Conservation (phyloP, 1,140 invertebrate genomes). For the Zaprionus kolodkinae region DNA sequence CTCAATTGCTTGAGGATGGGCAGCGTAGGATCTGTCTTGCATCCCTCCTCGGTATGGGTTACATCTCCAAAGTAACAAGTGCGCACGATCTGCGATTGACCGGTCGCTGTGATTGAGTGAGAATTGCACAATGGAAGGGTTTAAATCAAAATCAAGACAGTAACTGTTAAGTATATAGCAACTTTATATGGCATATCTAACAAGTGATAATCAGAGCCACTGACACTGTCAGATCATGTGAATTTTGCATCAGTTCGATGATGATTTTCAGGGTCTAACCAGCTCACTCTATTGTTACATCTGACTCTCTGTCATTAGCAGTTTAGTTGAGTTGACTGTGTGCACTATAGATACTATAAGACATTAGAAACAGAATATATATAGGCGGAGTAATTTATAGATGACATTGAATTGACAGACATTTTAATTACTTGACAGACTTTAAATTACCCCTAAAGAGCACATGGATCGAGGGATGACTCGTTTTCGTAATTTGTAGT, state of each 20-base stretch:
- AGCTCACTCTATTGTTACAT: constrained; percentile 21
- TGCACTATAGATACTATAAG: constrained; percentile 5
- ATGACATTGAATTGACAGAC: constrained; percentile 14
- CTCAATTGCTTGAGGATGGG: constrained; percentile 59
- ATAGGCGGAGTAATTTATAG: constrained; percentile 49
- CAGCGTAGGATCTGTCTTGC: constrained; percentile 58
- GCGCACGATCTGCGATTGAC: constrained; percentile 60
- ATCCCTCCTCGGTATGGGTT: constrained; percentile 54
- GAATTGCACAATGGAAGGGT: not conserved
- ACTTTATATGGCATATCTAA: constrained; percentile 19
- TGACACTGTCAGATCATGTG: constrained; percentile 19
- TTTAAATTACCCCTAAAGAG: not conserved
- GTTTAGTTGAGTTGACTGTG: constrained; percentile 14
- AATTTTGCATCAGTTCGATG: constrained; percentile 14
- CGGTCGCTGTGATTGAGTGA: constrained; percentile 43
- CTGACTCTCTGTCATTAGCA: not conserved
- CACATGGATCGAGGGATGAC: not conserved
- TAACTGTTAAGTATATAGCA: constrained; percentile 14
- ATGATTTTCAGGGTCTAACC: constrained; percentile 25
- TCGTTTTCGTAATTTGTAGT: constrained; percentile 15
- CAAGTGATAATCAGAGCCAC: constrained; percentile 24
- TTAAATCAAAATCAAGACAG: not conserved
- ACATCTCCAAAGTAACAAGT: constrained; percentile 73
- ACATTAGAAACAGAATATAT: constrained; percentile 17
- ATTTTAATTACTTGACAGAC: constrained; percentile 49